These are phyloP conservation scores for Paralinhomoeus sp. DNA, from an alignment of 2,888 invertebrate species.

Conservation along the genomic window DNA sequence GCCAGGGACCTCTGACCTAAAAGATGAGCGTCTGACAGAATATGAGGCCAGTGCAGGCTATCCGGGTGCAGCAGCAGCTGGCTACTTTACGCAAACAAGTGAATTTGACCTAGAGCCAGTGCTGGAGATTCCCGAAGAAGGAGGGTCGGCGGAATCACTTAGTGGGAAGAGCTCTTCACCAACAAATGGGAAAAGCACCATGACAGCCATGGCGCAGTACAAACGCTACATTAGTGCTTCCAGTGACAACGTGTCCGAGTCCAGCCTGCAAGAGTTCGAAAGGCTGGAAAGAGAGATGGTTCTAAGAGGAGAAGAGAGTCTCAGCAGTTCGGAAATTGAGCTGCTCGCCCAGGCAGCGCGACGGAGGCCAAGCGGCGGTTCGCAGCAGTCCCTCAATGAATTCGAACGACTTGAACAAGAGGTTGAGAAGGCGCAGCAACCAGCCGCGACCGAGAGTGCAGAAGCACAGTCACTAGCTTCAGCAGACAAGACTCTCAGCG, in stretches of 20 bases:
- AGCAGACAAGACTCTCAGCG: not conserved
- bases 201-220: not conserved
- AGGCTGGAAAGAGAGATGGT: constrained; percentile 17
- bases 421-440: constrained; percentile 10
- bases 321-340: constrained; percentile 16
- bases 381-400: constrained; percentile 17
- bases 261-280: constrained; percentile 16
- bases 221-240: not conserved
- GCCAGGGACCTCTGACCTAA: too few species aligned
- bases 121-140: constrained; percentile 15
- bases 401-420: constrained; percentile 21
- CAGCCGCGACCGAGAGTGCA: constrained; percentile 6
- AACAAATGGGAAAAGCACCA: not conserved
- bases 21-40: too few species aligned
- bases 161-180: constrained; percentile 5
- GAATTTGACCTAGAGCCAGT: constrained; percentile 12
- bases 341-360: constrained; percentile 6
- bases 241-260: constrained; percentile 7
- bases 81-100: not conserved
- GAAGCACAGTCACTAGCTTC: constrained; percentile 3
- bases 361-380: constrained; percentile 9
- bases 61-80: too few species aligned
- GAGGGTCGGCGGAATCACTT: constrained; percentile 8
- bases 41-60: too few species aligned
- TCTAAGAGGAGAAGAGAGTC: constrained; percentile 12